These are phyloP conservation scores for Phylloscopus collybita DNA, from an alignment of 2,797 vertebrate species.

Conservation along the genomic window DNA sequence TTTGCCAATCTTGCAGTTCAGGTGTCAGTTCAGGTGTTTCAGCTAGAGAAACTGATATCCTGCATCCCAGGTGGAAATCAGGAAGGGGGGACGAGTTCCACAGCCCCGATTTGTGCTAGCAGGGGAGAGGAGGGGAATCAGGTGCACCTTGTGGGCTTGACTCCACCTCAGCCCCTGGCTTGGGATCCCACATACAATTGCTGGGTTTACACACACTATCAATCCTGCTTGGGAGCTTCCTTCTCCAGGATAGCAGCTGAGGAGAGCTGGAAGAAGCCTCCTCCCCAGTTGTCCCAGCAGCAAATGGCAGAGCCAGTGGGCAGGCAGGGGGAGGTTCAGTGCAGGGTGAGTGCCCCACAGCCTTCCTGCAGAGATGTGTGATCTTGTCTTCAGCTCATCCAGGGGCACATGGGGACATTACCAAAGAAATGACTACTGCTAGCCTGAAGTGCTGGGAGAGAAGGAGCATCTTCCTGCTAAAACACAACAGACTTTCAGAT, in stretches of 20 bases:
- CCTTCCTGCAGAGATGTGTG: neutral
- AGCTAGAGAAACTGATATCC: neutral
- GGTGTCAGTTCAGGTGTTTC: neutral
- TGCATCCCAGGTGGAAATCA: neutral
- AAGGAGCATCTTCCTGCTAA: neutral
- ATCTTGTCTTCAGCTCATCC: neutral
- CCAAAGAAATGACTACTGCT: neutral
- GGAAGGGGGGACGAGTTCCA: neutral
- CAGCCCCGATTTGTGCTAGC: neutral
- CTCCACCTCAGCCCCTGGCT: neutral
- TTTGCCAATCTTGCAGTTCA: neutral
- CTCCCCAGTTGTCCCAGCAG: neutral
- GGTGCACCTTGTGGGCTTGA: neutral
- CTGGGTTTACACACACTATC: neutral
- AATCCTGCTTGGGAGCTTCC: neutral
- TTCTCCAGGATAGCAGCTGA: neutral
- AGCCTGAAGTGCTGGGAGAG: neutral
- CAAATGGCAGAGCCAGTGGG: no score
- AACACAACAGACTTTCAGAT: neutral
- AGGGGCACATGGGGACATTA: neutral
- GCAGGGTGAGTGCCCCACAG: neutral
- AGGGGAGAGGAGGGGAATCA: neutral
- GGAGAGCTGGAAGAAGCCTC: neutral
- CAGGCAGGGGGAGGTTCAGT: neutral
- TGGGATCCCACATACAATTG: neutral